A percentile compares a stretch with the other conserved stretches of the same genome.
Conservation (phyloP, 2,888 invertebrate species). For the Papilio demoleus region DNA sequence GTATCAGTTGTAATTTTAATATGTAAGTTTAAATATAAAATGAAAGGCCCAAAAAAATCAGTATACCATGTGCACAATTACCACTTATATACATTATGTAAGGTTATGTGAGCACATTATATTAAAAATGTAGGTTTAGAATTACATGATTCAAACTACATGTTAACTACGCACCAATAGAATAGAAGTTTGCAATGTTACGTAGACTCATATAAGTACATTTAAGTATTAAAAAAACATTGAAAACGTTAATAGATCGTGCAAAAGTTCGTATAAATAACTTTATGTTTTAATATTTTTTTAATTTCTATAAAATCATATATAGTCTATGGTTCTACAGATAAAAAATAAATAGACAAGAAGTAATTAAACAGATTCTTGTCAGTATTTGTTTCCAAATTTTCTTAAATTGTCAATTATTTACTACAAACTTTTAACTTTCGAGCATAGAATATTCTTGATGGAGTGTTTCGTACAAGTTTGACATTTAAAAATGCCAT, state of each 20-base stretch:
- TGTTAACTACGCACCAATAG: slow-evolving; percentile 67
- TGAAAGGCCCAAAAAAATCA: slow-evolving; percentile 76
- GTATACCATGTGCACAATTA: slow-evolving; percentile 81
- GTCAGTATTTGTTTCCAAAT: background rate
- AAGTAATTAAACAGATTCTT: slow-evolving; percentile 3
- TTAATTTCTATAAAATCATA: background rate
- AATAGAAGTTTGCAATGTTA: slow-evolving; percentile 61
- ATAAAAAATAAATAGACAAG: slow-evolving; percentile 5
- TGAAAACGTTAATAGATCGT: slow-evolving; percentile 2
- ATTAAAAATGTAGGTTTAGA: slow-evolving; percentile 38
- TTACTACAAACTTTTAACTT: background rate
- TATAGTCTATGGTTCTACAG: background rate
- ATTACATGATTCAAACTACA: slow-evolving; percentile 29
- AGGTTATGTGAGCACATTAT: slow-evolving; percentile 59
- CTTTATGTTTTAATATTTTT: too few species aligned
- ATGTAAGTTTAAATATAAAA: slow-evolving; percentile 66
- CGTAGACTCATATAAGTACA: slow-evolving; percentile 48
- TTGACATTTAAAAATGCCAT: too few species aligned
- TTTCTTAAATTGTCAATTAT: slow-evolving; percentile 17
- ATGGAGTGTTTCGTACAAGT: too few species aligned
- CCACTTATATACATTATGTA: slow-evolving; percentile 68
- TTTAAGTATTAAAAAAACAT: slow-evolving; percentile 27
- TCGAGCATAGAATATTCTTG: too few species aligned
- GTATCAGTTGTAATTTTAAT: slow-evolving; percentile 54
- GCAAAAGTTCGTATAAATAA: too few species aligned